These are phyloP conservation scores for Dasysyrphus albostriatus DNA, from an alignment of 2,888 invertebrate species.

Conservation along the genomic window DNA sequence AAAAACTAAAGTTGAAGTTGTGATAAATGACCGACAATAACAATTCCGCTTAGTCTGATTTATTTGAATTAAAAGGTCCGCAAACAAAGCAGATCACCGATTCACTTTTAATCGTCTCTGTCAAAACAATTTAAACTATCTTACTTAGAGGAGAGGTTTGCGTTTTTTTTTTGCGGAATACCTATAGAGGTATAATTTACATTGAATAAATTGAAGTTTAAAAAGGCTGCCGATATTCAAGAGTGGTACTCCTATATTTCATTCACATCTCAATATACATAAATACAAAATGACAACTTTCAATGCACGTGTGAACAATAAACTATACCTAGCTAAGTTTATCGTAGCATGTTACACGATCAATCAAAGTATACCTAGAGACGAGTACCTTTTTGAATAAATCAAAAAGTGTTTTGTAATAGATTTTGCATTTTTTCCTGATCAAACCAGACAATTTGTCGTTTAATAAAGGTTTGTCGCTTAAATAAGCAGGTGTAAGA, in stretches of 20 bases:
- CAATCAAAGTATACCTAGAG: background rate
- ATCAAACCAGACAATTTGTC: slow-evolving; percentile 4
- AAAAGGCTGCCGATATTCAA: slow-evolving; percentile 12
- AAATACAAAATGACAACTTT: slow-evolving; percentile 31
- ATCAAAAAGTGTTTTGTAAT: slow-evolving; percentile 16
- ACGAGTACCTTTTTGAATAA: slow-evolving; percentile 12
- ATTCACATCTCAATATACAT: slow-evolving; percentile 51
- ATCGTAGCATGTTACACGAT: background rate
- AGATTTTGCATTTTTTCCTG: background rate
- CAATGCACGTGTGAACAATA: slow-evolving; percentile 50
- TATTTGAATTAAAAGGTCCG: slow-evolving; percentile 21
- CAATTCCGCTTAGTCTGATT: slow-evolving; percentile 36
- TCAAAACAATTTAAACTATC: slow-evolving; percentile 62
- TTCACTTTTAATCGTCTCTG: slow-evolving; percentile 50
- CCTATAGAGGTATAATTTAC: background rate
- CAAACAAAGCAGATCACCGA: slow-evolving; percentile 58
- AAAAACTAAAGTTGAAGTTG: background rate
- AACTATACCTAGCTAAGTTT: background rate
- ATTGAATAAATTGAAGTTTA: background rate
- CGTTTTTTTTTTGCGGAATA: background rate
- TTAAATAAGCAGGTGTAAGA: background rate
- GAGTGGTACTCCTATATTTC: slow-evolving; percentile 8
- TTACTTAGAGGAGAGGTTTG: background rate
- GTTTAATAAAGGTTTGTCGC: background rate
- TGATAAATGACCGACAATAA: slow-evolving; percentile 14